Percentiles rank a stretch among this genome's conserved stretches.
Conservation (phyloP, 2,113 vertebrate genomes). For the Setophaga kirtlandii region DNA sequence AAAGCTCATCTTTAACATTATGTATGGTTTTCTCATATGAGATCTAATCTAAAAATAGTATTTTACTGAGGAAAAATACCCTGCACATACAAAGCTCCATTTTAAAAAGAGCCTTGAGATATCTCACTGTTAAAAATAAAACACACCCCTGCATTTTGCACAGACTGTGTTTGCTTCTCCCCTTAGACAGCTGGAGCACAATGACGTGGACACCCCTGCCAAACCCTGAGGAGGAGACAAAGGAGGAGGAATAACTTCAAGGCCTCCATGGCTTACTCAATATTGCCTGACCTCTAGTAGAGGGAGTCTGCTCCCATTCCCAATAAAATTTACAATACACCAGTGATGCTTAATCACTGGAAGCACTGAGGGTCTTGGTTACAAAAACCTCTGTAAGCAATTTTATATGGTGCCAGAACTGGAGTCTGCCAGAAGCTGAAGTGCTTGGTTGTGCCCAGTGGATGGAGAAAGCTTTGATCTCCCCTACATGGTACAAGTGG, state of each 20-base stretch:
- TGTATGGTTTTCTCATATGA: not conserved
- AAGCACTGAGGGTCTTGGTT: not conserved
- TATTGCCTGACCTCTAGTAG: not conserved
- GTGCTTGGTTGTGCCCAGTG: accelerated
- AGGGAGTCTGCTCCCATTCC: not conserved
- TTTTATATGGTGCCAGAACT: accelerated
- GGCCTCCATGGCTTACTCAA: not conserved
- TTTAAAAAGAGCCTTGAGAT: not conserved
- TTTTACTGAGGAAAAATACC: not conserved
- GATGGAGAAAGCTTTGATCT: not conserved
- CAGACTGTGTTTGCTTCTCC: not conserved
- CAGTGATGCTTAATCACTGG: not conserved
- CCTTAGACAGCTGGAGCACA: not conserved
- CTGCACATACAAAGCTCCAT: not conserved
- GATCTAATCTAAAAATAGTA: not conserved
- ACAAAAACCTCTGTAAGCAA: not conserved
- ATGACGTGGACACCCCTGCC: not conserved
- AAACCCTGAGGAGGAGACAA: not conserved
- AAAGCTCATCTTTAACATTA: not conserved
- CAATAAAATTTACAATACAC: not conserved
- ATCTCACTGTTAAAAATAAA: not conserved
- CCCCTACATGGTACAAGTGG: not conserved
- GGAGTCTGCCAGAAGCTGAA: not conserved
- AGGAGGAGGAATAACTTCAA: not conserved
- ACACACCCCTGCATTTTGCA: not conserved